A percentile compares a stretch with the other conserved stretches of the same genome.
Conservation (phyloP, 92 coral and sea anemone genomes). For the Ricordea florida region DNA sequence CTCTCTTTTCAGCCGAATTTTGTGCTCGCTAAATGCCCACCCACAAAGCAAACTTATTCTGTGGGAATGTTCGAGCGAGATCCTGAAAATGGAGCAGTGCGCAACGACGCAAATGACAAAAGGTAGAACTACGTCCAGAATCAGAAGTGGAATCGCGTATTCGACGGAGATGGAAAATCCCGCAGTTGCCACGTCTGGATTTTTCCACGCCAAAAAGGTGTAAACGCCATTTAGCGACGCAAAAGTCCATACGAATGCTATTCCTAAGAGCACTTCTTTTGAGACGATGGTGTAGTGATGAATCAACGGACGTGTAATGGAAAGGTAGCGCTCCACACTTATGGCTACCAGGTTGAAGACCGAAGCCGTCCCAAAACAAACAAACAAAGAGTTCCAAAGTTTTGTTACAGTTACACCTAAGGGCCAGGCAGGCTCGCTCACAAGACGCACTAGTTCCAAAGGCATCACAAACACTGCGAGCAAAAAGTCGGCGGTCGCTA, state of each 20-base stretch:
- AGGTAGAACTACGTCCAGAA: conserved; percentile 25
- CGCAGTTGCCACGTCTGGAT: neutral
- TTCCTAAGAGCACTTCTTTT: neutral
- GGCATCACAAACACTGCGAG: conserved; percentile 49
- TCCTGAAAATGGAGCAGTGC: conserved; percentile 23
- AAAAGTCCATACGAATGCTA: conserved; percentile 30
- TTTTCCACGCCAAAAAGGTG: conserved; percentile 28
- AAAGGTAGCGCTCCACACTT: conserved; percentile 30
- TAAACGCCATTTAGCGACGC: conserved; percentile 17
- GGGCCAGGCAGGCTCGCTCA: conserved; percentile 30
- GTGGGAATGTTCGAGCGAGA: conserved; percentile 20
- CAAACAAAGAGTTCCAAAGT: conserved; percentile 52
- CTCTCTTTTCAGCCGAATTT: neutral
- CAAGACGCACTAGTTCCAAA: conserved; percentile 7
- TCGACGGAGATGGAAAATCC: conserved; percentile 3
- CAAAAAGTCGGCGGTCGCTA: conserved; percentile 46
- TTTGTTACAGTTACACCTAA: conserved; percentile 2
- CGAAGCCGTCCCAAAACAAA: conserved; percentile 38
- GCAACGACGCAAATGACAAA: conserved; percentile 11
- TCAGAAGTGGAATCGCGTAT: conserved; percentile 35
- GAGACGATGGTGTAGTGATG: conserved; percentile 29
- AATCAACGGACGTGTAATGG: conserved; percentile 31
- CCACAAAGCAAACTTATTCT: conserved; percentile 2
- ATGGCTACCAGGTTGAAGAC: conserved; percentile 23
- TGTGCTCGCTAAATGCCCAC: neutral